These are phyloP conservation scores for Dryadula phaetusa DNA, from an alignment of 2,888 invertebrate genomes.

Conservation along the genomic window DNA sequence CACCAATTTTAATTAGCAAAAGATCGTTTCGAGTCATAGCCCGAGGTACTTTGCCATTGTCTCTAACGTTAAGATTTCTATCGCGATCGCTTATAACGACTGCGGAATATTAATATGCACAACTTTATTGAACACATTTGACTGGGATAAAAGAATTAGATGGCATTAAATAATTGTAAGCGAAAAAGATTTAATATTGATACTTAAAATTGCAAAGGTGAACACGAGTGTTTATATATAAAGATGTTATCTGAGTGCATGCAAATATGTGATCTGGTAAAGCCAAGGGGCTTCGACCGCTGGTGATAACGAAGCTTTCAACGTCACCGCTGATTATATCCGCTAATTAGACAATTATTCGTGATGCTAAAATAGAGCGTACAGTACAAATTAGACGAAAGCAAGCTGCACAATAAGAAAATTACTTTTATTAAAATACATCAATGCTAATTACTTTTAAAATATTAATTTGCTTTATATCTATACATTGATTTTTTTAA, in stretches of 20 bases:
- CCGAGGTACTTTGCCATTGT: conserved; percentile 58
- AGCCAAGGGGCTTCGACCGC: conserved; percentile 77
- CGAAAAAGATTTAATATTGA: not conserved
- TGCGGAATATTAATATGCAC: conserved; percentile 67
- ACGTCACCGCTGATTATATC: conserved; percentile 45
- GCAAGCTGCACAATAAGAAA: not conserved
- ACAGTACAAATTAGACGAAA: conserved; percentile 2
- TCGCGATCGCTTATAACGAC: conserved; percentile 61
- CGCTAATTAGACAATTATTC: conserved; percentile 53
- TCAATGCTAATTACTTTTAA: not conserved
- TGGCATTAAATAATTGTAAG: not conserved
- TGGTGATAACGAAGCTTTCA: conserved; percentile 57
- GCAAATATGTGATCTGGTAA: conserved; percentile 69
- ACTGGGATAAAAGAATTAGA: conserved; percentile 18
- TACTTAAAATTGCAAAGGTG: conserved; percentile 47
- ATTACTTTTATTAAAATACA: not conserved
- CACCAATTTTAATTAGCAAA: conserved; percentile 81
- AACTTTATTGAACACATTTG: conserved; percentile 31
- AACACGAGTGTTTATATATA: conserved; percentile 54
- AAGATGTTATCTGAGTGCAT: conserved; percentile 73
- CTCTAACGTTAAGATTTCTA: conserved; percentile 65
- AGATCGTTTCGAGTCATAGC: conserved; percentile 73
- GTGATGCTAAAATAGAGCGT: conserved; percentile 8
- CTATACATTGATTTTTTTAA: too few relatives aligned
- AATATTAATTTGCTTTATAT: too few relatives aligned